Conservation (phyloP, 2,797 vertebrate species). For the Chrosomus eos region DNA sequence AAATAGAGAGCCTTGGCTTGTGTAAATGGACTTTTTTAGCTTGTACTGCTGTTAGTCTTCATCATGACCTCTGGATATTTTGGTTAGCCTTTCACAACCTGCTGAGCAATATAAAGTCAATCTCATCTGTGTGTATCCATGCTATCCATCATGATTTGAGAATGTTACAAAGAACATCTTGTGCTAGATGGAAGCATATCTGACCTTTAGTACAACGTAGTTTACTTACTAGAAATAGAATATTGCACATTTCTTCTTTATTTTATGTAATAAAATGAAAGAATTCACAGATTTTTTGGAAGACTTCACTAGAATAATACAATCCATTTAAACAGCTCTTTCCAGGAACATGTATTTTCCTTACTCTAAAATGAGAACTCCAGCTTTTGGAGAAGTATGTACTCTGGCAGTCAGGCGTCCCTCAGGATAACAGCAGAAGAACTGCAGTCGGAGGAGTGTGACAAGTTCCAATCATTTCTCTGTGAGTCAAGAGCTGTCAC, state of each 20-base stretch:
- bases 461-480: slow-evolving; percentile 21
- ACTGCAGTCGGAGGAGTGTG: slow-evolving; percentile 2
- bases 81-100: slow-evolving; percentile 14
- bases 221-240: not conserved
- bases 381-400: slow-evolving; percentile 30
- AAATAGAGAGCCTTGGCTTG: slow-evolving; percentile 24
- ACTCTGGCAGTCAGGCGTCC: not conserved
- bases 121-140: not conserved
- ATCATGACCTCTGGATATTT: slow-evolving; percentile 31
- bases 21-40: slow-evolving; percentile 11
- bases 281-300: not conserved
- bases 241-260: not conserved
- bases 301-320: not conserved
- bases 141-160: slow-evolving; percentile 16
- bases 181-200: not conserved
- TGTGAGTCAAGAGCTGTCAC: slow-evolving; percentile 27
- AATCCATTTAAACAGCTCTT: slow-evolving; percentile 7
- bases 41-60: slow-evolving; percentile 43
- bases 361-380: slow-evolving; percentile 22
- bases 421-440: slow-evolving; percentile 29
- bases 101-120: not conserved
- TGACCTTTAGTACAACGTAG: not conserved
- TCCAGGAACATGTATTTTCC: slow-evolving; percentile 25
- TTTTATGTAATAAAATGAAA: slow-evolving; percentile 6
- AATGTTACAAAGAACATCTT: slow-evolving; percentile 11